These are phyloP conservation scores for Silurus glanis DNA, from an alignment of 2,113 vertebrate genomes.

Conservation along the genomic window DNA sequence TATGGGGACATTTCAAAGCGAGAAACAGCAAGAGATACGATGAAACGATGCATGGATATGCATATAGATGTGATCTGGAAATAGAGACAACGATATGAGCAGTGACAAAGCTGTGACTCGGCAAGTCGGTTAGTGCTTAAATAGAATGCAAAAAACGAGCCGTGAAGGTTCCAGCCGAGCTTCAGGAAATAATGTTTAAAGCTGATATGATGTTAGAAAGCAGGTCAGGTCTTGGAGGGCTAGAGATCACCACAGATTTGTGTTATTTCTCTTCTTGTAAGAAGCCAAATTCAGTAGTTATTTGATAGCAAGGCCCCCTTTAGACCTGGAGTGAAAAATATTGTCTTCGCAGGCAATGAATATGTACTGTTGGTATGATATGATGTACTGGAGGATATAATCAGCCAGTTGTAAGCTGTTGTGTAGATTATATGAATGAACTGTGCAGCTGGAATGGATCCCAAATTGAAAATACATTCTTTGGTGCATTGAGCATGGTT, in stretches of 20 bases:
- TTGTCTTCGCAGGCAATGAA: conserved; percentile 1
- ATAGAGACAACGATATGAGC: background rate
- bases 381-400: conserved; percentile 36
- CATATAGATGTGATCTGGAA: background rate
- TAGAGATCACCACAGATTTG: background rate
- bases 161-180: conserved; percentile 33
- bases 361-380: conserved; percentile 9
- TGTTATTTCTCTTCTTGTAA: background rate
- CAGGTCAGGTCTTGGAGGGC: background rate
- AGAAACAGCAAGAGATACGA: background rate
- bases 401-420: conserved; percentile 30
- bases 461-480: conserved; percentile 32
- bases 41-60: conserved; percentile 31
- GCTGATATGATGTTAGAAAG: conserved; percentile 26
- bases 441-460: conserved; percentile 37
- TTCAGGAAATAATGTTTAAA: conserved; percentile 19
- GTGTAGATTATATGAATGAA: conserved; percentile 18
- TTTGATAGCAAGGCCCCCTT: background rate
- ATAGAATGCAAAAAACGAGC: conserved; percentile 58
- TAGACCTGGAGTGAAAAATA: conserved; percentile 20
- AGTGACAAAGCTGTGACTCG: conserved; percentile 41
- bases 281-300: background rate
- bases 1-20: background rate
- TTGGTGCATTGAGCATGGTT: conserved; percentile 44
- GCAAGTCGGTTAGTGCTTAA: conserved; percentile 50